phyloP scores from a whole-genome alignment of 2,113 vertebrate species.

The Tachycineta bicolor region DNA sequence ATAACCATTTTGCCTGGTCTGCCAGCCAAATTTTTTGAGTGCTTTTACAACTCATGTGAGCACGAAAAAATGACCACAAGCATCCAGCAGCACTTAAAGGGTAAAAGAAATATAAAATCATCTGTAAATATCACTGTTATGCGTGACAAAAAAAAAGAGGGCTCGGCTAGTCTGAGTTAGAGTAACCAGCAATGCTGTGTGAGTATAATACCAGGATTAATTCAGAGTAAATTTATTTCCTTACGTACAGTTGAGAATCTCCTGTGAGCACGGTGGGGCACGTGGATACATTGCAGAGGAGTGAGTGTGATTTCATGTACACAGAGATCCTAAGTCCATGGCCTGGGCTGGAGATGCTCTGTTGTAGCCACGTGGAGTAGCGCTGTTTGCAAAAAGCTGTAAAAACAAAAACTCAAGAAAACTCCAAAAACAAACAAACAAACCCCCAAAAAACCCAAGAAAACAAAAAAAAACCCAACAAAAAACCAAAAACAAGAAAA shows the following conservation, averaged over 20 bases:
- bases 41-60: background rate
- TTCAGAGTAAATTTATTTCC: background rate
- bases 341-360: background rate
- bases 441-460: too few species aligned
- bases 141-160: background rate
- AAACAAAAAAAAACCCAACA: too few species aligned
- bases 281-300: background rate
- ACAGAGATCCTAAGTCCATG: background rate
- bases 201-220: background rate
- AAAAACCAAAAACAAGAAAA: too few species aligned
- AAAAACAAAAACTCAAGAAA: background rate
- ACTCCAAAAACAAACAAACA: too few species aligned
- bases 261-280: background rate
- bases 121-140: background rate
- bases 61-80: background rate
- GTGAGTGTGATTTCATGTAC: accelerated
- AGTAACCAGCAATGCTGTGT: background rate
- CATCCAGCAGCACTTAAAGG: background rate
- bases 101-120: constrained; percentile 11
- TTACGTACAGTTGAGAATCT: background rate
- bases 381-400: background rate
- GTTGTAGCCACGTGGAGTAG: background rate
- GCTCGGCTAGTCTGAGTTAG: background rate
- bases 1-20: background rate
- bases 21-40: background rate